Base-by-base conservation (phyloP, 1,140 invertebrate genomes). In the Pogonognathellus flavescens region DNA sequence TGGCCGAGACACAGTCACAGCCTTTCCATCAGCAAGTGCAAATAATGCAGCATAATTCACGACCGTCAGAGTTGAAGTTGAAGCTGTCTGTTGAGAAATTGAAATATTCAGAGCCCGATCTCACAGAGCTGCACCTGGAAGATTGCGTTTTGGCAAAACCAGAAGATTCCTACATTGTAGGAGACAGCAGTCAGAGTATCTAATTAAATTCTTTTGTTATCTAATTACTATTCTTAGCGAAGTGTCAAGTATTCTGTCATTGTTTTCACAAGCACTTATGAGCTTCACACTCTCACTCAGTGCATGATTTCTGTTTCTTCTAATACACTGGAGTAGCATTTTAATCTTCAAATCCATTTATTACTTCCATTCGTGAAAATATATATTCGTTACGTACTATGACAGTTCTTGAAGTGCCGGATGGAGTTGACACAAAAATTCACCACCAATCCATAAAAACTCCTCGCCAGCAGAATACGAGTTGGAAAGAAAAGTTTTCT, bases 141-240 rank as follows among this genome's bases (percentile, higher is more conserved):
- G 70, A 76, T 16, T 76, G 70, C 31, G 31, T 50, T 3, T 55
- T 81, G 4, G 80, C 80, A 55, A 81, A 22, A 57, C 22, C 50
- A 81, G 80, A 81, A 57, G 80, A 81, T n/a, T 55, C 80, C 14
- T 81, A 81, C 52, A 81, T 81, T 81, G 10, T 31, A n/a, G 80
- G 80, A 81, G 80, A 81, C 53, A 81, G 70, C 70, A 76, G 70
- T 31, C 70, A 49, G 49, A 76, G 70, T 76, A 18, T 10, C 59
- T 8, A 8, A 60, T 20, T 60, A 8, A 5, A 60, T 60, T 60
- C 14, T 59, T 59, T 6, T n/a, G 10, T 18, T 18, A 59, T 59
- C 18, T 59, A 59, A 59, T 59, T 59, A 14, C 18, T 9, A 59
- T 6, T 14, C 55, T 59, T 16, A 59, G 55, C 9, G 6, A 41